Conservation (phyloP, 2,888 invertebrate genomes). For the Alloplasta piceator region DNA sequence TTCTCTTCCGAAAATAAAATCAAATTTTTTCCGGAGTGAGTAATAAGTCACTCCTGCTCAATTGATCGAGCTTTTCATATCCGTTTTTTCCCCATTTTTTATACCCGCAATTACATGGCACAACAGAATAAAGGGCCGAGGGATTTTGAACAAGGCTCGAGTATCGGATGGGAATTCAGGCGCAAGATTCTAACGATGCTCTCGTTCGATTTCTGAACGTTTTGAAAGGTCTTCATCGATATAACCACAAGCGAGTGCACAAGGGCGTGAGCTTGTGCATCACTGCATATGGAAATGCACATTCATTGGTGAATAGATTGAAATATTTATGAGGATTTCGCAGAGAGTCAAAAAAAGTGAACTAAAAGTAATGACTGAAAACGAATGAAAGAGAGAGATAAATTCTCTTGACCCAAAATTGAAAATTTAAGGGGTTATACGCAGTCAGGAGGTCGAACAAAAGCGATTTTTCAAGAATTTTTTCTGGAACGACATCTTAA, state of each 20-base stretch:
- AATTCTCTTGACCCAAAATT: too few relatives aligned
- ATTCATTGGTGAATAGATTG: constrained; percentile 7
- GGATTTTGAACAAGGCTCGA: background rate
- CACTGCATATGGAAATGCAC: constrained; percentile 17
- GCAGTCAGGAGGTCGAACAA: too few relatives aligned
- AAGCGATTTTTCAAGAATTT: too few relatives aligned
- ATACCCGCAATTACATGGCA: constrained; percentile 6
- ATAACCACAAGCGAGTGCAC: background rate
- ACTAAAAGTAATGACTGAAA: background rate
- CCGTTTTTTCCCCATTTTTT: background rate
- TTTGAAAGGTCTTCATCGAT: constrained; percentile 1
- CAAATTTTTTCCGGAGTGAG: too few relatives aligned
- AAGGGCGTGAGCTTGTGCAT: background rate
- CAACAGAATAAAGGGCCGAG: background rate
- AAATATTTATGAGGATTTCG: constrained; percentile 18
- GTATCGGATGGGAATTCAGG: constrained; percentile 14
- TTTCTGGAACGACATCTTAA: too few relatives aligned
- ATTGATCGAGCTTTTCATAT: too few relatives aligned
- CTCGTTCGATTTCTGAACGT: constrained; percentile 6
- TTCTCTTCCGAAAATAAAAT: too few relatives aligned
- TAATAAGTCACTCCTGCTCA: too few relatives aligned
- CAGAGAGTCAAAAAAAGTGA: background rate
- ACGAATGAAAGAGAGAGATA: background rate
- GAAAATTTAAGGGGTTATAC: too few relatives aligned
- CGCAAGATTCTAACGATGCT: constrained; percentile 39